Conservation (phyloP, 2,888 invertebrate species). For the Dendrolimus houi region DNA sequence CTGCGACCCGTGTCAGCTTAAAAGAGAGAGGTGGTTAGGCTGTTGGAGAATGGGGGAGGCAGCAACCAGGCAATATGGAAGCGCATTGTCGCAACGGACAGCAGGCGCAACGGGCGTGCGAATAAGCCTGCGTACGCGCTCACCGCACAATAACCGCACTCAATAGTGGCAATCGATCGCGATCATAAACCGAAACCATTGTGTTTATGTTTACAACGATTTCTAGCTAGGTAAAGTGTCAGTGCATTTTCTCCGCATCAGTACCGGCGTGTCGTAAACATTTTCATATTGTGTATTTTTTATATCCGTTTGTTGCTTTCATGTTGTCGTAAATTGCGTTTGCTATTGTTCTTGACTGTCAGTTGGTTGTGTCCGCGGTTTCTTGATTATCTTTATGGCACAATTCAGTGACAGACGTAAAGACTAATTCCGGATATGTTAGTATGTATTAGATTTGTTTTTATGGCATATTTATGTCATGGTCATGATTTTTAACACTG, state of each 20-base stretch:
- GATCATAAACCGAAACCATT: not conserved
- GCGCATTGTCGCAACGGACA: conserved; percentile 67
- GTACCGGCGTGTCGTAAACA: not conserved
- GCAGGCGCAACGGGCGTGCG: conserved; percentile 65
- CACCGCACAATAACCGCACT: conserved; percentile 7
- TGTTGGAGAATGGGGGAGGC: conserved; percentile 55
- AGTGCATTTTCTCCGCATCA: not conserved
- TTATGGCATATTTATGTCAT: too few relatives aligned
- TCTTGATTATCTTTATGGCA: not conserved
- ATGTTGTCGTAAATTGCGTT: not conserved
- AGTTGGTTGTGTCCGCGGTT: not conserved
- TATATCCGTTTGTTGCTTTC: not conserved
- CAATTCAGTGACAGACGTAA: not conserved
- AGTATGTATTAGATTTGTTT: too few relatives aligned
- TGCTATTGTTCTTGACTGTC: not conserved
- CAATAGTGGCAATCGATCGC: not conserved
- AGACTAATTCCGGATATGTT: not conserved
- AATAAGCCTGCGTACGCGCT: conserved; percentile 48
- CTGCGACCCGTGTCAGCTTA: conserved; percentile 41
- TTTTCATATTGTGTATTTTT: not conserved
- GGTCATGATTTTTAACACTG: too few relatives aligned
- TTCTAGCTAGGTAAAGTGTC: not conserved
- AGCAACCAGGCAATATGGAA: conserved; percentile 40
- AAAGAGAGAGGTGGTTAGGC: conserved; percentile 73
- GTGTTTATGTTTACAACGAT: not conserved